These are phyloP conservation scores for Acrocephalus arundinaceus DNA, from an alignment of 2,113 vertebrate species.

Conservation along the genomic window DNA sequence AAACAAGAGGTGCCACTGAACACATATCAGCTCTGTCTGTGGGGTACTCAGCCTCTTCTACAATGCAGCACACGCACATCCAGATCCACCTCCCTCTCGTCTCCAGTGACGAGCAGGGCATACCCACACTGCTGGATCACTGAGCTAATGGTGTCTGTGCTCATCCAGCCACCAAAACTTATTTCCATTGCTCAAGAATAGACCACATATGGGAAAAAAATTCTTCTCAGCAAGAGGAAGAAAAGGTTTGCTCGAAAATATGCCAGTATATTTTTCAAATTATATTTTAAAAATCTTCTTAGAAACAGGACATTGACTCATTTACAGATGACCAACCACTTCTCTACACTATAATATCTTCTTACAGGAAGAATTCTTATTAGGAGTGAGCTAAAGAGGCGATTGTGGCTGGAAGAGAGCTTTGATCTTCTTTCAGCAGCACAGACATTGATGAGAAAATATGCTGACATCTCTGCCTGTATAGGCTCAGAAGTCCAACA, in stretches of 20 bases:
- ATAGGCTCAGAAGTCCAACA: background rate
- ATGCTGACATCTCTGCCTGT: background rate
- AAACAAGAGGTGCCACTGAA: background rate
- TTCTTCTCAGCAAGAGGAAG: background rate
- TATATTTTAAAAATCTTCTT: background rate
- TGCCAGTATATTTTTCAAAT: background rate
- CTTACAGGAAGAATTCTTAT: background rate
- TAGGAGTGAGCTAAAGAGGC: background rate
- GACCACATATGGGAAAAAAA: background rate
- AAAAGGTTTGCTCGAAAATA: background rate
- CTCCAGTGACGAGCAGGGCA: background rate
- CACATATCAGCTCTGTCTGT: background rate
- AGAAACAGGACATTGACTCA: background rate
- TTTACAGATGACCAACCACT: background rate
- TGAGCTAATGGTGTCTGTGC: background rate
- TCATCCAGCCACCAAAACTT: background rate
- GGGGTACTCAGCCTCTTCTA: background rate
- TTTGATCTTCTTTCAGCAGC: background rate
- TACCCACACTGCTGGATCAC: accelerated
- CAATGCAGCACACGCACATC: background rate
- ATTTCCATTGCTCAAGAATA: background rate
- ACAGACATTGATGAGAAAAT: background rate
- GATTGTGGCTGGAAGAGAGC: background rate
- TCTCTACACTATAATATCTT: background rate
- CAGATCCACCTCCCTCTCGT: background rate